Evolutionary conservation across 2,113 vertebrate species (phyloP).

Genomic region (Festucalex cinctus): DNA sequence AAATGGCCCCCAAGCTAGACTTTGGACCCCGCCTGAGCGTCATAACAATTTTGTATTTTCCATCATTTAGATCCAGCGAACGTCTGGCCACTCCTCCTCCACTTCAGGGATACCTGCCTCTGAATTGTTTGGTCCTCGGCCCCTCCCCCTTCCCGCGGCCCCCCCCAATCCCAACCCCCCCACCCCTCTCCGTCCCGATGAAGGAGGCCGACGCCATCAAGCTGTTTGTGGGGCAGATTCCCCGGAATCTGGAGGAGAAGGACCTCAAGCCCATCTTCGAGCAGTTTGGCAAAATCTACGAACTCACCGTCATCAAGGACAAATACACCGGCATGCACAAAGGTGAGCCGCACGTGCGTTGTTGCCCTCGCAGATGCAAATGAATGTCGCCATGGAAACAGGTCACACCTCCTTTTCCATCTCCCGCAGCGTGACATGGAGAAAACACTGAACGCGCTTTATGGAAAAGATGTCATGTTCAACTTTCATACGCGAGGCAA

Average conservation of each 20-base stretch:
- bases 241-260: constrained; percentile 90
- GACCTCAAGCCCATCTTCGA: constrained; percentile 92
- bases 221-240: constrained; percentile 94
- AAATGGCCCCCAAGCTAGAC: not conserved
- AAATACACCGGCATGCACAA: constrained; percentile 98
- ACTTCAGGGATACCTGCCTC: constrained; percentile 53
- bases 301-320: constrained; percentile 96
- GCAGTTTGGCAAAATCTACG: constrained; percentile 93
- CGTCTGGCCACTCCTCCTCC: constrained; percentile 22
- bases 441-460: constrained; percentile 20
- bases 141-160: constrained; percentile 37
- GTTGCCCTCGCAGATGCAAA: constrained; percentile 3
- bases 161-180: not conserved
- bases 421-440: constrained; percentile 23
- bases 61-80: constrained; percentile 26
- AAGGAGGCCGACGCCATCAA: constrained; percentile 97
- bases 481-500: not conserved
- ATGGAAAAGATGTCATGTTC: not conserved
- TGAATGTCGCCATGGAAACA: constrained; percentile 63
- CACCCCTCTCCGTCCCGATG: constrained; percentile 79
- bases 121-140: constrained; percentile 37
- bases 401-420: constrained; percentile 53
- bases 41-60: not conserved
- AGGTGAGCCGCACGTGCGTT: constrained; percentile 71
- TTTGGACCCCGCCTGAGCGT: not conserved